Percentiles rank a stretch among this genome's conserved stretches.
phyloP scores from a whole-genome alignment of 2,113 vertebrate genomes.

The Ptyas mucosa region DNA sequence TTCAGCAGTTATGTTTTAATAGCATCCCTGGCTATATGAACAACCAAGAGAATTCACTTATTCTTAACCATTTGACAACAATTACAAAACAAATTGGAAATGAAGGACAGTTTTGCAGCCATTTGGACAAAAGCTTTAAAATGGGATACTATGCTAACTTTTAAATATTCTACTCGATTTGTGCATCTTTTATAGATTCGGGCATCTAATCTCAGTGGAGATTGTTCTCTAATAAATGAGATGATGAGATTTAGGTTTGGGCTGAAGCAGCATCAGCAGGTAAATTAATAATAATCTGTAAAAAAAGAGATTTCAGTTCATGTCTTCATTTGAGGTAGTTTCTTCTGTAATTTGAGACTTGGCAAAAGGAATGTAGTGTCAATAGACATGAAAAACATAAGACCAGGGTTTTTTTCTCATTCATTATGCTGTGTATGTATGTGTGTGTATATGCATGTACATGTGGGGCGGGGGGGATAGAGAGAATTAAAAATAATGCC shows the following conservation, averaged over 20 bases:
- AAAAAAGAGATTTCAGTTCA: not conserved
- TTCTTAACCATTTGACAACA: not conserved
- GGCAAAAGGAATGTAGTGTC: not conserved
- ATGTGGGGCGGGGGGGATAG: too few species aligned
- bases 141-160: not conserved
- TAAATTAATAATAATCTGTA: slow-evolving; percentile 54
- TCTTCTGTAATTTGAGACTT: not conserved
- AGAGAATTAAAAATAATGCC: not conserved
- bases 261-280: slow-evolving; percentile 90
- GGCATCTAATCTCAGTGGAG: slow-evolving; percentile 94
- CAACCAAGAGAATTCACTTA: not conserved
- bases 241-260: slow-evolving; percentile 85
- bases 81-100: not conserved
- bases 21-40: not conserved
- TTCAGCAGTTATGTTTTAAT: not conserved
- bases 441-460: not conserved
- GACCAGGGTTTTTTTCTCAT: not conserved
- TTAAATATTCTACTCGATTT: slow-evolving; percentile 1
- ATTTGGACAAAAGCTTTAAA: not conserved
- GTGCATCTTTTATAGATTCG: slow-evolving; percentile 77
- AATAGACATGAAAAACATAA: not conserved
- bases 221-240: slow-evolving; percentile 88
- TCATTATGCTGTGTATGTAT: not conserved
- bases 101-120: not conserved
- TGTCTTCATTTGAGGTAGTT: not conserved